These are phyloP conservation scores for Oncorhynchus nerka DNA, from an alignment of 2,113 vertebrate species.

Conservation along the genomic window DNA sequence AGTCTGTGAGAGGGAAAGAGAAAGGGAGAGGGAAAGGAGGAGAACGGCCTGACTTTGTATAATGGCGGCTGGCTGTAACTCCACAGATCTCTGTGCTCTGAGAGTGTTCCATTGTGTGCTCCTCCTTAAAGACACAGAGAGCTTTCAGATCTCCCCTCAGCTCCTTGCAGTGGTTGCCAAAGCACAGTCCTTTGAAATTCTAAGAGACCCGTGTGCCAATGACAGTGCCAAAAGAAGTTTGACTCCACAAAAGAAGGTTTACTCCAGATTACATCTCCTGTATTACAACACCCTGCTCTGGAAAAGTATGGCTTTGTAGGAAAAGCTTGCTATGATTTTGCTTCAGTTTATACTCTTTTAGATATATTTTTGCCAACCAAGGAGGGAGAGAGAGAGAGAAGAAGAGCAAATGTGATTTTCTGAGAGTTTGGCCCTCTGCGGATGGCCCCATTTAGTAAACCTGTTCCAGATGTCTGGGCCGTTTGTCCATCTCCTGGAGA, in stretches of 20 bases:
- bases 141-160: conserved; percentile 34
- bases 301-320: background rate
- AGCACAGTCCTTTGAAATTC: conserved; percentile 41
- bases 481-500: conserved; percentile 21
- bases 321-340: background rate
- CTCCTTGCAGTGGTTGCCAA: conserved; percentile 38
- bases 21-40: conserved; percentile 24
- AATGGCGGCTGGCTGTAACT: conserved; percentile 27
- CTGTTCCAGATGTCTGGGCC: conserved; percentile 58
- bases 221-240: conserved; percentile 14
- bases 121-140: conserved; percentile 42
- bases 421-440: background rate
- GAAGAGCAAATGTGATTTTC: too few species aligned
- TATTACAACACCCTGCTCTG: background rate
- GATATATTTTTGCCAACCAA: background rate
- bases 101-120: conserved; percentile 23
- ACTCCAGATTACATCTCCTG: conserved; percentile 28
- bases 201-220: conserved; percentile 28
- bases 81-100: conserved; percentile 41
- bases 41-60: conserved; percentile 17
- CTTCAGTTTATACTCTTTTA: background rate
- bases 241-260: conserved; percentile 12
- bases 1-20: conserved; percentile 11
- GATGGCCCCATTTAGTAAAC: conserved; percentile 45
- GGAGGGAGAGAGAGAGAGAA: background rate